These are phyloP conservation scores for Aspidapion aeneum DNA, from an alignment of 2,888 invertebrate genomes.

Conservation along the genomic window DNA sequence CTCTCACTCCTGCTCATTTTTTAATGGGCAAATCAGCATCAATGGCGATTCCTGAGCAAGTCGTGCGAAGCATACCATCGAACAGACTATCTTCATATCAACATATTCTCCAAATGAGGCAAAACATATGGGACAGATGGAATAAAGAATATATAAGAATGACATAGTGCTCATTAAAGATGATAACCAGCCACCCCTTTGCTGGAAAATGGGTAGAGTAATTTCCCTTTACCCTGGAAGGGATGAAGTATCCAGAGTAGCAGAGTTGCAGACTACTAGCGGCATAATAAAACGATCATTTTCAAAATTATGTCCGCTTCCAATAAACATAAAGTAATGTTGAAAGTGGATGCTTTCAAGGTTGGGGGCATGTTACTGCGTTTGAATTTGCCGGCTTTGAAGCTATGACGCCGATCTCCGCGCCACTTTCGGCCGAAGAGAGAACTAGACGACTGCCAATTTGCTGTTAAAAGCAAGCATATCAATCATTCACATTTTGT, in stretches of 20 bases:
- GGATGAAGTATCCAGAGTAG: slow-evolving; percentile 13
- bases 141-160: too few relatives aligned
- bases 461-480: too few relatives aligned
- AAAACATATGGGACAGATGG: too few relatives aligned
- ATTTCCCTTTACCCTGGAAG: slow-evolving; percentile 12
- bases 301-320: slow-evolving; percentile 23
- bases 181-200: slow-evolving; percentile 21
- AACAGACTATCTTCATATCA: slow-evolving; percentile 7
- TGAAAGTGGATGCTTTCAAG: slow-evolving; percentile 12
- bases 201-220: slow-evolving; percentile 20
- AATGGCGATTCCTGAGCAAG: slow-evolving; percentile 11
- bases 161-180: slow-evolving; percentile 21
- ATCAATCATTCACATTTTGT: too few relatives aligned
- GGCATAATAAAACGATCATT: slow-evolving; percentile 21
- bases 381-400: too few relatives aligned
- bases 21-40: slow-evolving; percentile 13
- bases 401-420: too few relatives aligned
- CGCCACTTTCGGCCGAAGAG: too few relatives aligned
- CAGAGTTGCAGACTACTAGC: slow-evolving; percentile 6
- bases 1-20: slow-evolving; percentile 20
- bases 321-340: not conserved
- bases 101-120: slow-evolving; percentile 6
- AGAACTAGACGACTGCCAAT: too few relatives aligned
- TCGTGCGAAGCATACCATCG: slow-evolving; percentile 1
- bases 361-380: slow-evolving; percentile 15